Percentiles rank a stretch among this genome's conserved stretches.
phyloP scores from a whole-genome alignment of 2,888 invertebrate genomes.

The Ennomos erosarius region DNA sequence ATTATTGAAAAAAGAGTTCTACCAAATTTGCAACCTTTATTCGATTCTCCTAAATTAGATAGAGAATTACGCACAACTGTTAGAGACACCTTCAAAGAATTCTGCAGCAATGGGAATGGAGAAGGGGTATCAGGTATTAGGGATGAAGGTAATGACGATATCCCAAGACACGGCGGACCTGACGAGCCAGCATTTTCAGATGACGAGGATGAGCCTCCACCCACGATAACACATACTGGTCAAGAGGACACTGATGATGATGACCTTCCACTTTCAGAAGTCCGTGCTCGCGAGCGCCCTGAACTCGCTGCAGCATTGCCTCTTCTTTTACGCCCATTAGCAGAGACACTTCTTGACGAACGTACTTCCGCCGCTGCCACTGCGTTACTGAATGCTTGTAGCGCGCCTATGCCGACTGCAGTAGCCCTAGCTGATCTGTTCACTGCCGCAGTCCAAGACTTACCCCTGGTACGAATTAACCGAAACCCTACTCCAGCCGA shows the following conservation, averaged over 20 bases:
- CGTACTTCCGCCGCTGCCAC: conserved; percentile 68
- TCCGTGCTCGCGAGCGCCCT: conserved; percentile 88
- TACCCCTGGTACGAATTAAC: conserved; percentile 77
- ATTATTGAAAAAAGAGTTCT: conserved; percentile 97
- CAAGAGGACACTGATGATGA: conserved; percentile 89
- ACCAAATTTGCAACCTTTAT: conserved; percentile 93
- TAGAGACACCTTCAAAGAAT: conserved; percentile 96
- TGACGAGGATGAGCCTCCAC: conserved; percentile 90
- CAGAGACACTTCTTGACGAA: conserved; percentile 78
- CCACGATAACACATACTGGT: conserved; percentile 42
- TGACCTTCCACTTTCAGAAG: conserved; percentile 91
- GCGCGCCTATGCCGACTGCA: conserved; percentile 70
- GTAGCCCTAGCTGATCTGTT: conserved; percentile 76
- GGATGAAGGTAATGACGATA: conserved; percentile 75
- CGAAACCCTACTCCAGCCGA: conserved; percentile 80
- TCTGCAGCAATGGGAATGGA: conserved; percentile 87
- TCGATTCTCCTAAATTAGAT: conserved; percentile 95
- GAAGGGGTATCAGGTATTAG: conserved; percentile 79
- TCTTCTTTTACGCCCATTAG: conserved; percentile 70
- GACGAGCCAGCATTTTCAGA: conserved; percentile 93
- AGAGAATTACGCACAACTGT: conserved; percentile 93
- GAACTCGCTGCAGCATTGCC: conserved; percentile 79
- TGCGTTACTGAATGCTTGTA: conserved; percentile 71
- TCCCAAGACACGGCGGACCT: conserved; percentile 74
- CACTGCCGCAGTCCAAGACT: conserved; percentile 79